Evolutionary conservation across 2,888 invertebrate species (phyloP).

Genomic region (Orthonychiurus folsomi): DNA sequence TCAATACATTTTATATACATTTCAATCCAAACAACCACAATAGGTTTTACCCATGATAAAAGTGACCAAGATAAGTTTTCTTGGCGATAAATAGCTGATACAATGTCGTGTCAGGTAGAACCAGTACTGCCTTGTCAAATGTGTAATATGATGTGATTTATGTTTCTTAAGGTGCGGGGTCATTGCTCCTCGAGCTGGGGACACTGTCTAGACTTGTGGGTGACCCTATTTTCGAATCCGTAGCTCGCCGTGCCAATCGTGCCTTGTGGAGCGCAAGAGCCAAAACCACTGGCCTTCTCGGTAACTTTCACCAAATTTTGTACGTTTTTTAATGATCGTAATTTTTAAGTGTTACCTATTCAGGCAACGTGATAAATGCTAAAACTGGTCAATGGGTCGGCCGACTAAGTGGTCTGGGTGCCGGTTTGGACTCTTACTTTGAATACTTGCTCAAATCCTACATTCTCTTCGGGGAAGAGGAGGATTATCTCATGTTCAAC

Average conservation of each 20-base stretch:
- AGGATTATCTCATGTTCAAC: conserved; percentile 52
- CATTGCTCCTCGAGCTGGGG: conserved; percentile 55
- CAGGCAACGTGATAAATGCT: conserved; percentile 55
- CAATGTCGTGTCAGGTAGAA: too few relatives aligned
- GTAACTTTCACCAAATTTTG: conserved; percentile 42
- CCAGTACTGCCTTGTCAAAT: too few relatives aligned
- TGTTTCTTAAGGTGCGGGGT: too few relatives aligned
- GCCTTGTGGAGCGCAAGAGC: conserved; percentile 51
- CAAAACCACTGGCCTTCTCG: conserved; percentile 52
- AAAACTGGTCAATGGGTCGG: conserved; percentile 55
- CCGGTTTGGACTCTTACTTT: conserved; percentile 55
- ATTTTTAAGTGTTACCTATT: too few relatives aligned
- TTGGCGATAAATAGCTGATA: too few relatives aligned
- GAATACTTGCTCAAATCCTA: conserved; percentile 56
- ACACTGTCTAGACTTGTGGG: conserved; percentile 52
- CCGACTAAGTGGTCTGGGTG: conserved; percentile 53
- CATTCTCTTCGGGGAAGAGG: conserved; percentile 53
- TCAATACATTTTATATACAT: too few relatives aligned
- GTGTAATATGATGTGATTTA: too few relatives aligned
- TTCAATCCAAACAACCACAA: too few relatives aligned
- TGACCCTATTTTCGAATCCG: conserved; percentile 53
- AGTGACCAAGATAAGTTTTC: too few relatives aligned
- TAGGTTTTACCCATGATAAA: too few relatives aligned
- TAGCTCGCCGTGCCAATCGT: conserved; percentile 50
- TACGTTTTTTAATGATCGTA: too few relatives aligned